These are phyloP conservation scores for Erebia palarica DNA, from an alignment of 2,888 invertebrate species.

Conservation along the genomic window DNA sequence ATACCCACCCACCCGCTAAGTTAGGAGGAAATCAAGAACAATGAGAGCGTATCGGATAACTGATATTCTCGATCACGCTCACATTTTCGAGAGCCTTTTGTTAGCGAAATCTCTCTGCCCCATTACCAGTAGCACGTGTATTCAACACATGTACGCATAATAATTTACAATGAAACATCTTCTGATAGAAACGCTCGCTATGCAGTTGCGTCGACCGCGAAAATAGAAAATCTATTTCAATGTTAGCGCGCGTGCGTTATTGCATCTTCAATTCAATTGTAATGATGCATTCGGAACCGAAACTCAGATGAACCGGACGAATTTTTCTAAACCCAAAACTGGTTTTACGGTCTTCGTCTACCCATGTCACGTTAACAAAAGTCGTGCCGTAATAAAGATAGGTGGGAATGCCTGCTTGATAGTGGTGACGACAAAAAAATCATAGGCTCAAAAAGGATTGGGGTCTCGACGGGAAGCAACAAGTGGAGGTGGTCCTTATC, in stretches of 20 bases:
- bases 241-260: slow-evolving; percentile 20
- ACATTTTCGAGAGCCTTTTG: slow-evolving; percentile 26
- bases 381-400: slow-evolving; percentile 26
- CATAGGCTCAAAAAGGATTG: slow-evolving; percentile 72
- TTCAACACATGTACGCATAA: slow-evolving; percentile 19
- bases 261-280: slow-evolving; percentile 23
- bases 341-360: slow-evolving; percentile 15
- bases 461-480: slow-evolving; percentile 67
- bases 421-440: slow-evolving; percentile 53
- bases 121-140: slow-evolving; percentile 33
- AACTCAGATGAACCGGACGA: neutral
- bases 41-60: slow-evolving; percentile 53
- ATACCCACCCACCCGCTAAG: slow-evolving; percentile 45
- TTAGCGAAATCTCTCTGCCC: slow-evolving; percentile 18
- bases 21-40: slow-evolving; percentile 53
- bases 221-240: slow-evolving; percentile 40
- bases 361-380: slow-evolving; percentile 7
- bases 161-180: slow-evolving; percentile 23
- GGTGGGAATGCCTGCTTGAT: slow-evolving; percentile 39
- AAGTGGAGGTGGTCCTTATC: slow-evolving; percentile 71
- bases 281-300: neutral
- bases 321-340: slow-evolving; percentile 15
- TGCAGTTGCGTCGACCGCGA: slow-evolving; percentile 30
- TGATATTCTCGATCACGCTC: slow-evolving; percentile 54
- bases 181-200: slow-evolving; percentile 19